Base-by-base conservation (phyloP, 2,797 vertebrate genomes). In the Mormyrus hasselquistii region DNA sequence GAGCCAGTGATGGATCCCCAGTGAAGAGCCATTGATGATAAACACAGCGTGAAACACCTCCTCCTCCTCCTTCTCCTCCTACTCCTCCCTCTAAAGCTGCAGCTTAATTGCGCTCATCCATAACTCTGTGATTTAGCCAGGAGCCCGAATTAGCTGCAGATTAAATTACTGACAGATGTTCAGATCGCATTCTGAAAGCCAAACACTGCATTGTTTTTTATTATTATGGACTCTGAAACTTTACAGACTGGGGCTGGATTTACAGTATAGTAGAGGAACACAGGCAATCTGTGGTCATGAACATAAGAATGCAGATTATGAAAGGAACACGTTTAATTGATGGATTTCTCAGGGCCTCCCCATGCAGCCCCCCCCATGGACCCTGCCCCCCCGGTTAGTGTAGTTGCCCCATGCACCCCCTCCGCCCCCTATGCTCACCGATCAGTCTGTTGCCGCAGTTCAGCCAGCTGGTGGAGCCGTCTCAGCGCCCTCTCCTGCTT, bases 401-500 rank as follows among this genome's bases (percentile, higher is more conserved):
- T 79, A 79, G 7, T 29, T 79, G 16, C 38, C 38, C 38, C 73
- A 38, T 44, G 14, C 16, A 44, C 5, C 2, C 62, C 62, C 22
- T 12, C 55, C 16, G 1, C 10, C n/a, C 19, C 50, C 14, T 3
- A 25, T 2, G 29, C 96, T 96, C 94, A 97, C 98, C 97, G 95
- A 93, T 98, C 96, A 73, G 95, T 94, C 90, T 97, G 97, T 92
- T 98, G 98, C 90, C 97, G 96, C 91, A 98, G 93, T 91, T 98
- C 97, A 89, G 99, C 99, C 9, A 99, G 96, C 93, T 97, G 97
- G 92, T 99, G 98, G 65, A 99, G 97, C 29, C 98, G 96, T 91
- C 97, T 97, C 91, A 99, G 96, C 90, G 97, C 98, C 93, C 98
- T 97, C 93, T 99, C 98, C 94, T 99, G 98, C 93, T 99, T 99